These are phyloP conservation scores for Mus minutoides DNA, from an alignment of 2,797 vertebrate genomes.

Conservation along the genomic window DNA sequence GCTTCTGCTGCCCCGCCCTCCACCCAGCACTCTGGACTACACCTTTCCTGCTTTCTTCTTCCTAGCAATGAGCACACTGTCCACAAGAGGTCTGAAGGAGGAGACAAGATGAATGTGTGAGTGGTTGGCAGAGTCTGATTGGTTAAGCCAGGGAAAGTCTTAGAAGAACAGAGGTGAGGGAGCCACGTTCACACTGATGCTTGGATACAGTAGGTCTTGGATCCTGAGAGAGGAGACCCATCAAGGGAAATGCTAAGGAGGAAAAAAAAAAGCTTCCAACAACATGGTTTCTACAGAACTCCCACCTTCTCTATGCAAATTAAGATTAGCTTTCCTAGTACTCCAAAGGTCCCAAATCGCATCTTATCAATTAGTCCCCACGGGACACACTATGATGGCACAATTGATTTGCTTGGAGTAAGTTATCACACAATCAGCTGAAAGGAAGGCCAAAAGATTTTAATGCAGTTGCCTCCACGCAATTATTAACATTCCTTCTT, in stretches of 20 bases:
- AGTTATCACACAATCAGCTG: conserved; percentile 33
- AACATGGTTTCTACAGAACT: not conserved
- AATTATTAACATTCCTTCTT: conserved; percentile 69
- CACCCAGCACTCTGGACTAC: not conserved
- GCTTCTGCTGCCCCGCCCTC: too few species aligned
- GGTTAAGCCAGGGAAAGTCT: not conserved
- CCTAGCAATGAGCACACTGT: not conserved
- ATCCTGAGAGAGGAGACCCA: not conserved
- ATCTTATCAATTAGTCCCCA: conserved; percentile 49
- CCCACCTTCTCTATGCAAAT: conserved; percentile 34
- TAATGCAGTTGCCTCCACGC: conserved; percentile 65
- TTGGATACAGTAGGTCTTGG: not conserved
- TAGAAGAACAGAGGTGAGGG: not conserved
- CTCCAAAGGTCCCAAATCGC: not conserved
- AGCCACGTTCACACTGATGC: not conserved
- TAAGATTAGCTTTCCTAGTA: conserved; percentile 45
- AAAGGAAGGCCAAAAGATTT: conserved; percentile 61
- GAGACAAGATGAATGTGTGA: not conserved
- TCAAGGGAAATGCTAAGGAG: not conserved
- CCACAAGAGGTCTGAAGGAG: not conserved
- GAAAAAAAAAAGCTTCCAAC: not conserved
- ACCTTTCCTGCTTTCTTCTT: not conserved
- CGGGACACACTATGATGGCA: not conserved
- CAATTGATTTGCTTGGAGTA: conserved; percentile 1
- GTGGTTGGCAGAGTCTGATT: not conserved